Percentiles rank a stretch among this genome's conserved stretches.
phyloP scores from a whole-genome alignment of 1,140 invertebrate species.

The Radopholus similis region DNA sequence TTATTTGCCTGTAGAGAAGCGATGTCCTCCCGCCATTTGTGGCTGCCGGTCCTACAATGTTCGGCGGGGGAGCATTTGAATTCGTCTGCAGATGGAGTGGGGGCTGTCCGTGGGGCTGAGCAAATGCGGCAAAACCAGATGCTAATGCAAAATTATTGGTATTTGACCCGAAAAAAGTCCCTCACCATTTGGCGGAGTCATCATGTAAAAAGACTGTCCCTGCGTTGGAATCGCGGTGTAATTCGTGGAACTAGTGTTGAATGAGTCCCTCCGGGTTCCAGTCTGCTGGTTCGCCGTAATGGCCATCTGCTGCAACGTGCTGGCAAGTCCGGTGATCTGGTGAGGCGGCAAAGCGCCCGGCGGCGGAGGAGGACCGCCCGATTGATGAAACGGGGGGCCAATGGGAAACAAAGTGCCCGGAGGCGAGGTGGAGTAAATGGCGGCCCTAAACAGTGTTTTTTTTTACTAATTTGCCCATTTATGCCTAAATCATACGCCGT shows the following conservation, averaged over 20 bases:
- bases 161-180: neutral
- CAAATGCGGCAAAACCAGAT: neutral
- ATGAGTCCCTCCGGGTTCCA: neutral
- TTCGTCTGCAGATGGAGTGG: neutral
- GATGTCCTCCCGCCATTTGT: neutral
- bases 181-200: slow-evolving; percentile 3
- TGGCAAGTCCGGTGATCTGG: slow-evolving; percentile 1
- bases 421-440: slow-evolving; percentile 6
- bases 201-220: slow-evolving; percentile 4
- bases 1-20: too few species aligned
- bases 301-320: neutral
- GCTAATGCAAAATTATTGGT: neutral
- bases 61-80: neutral
- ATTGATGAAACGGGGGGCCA: neutral
- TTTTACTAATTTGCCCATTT: neutral
- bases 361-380: neutral
- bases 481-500: neutral
- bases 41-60: neutral
- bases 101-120: slow-evolving; percentile 9
- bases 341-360: neutral
- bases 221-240: neutral
- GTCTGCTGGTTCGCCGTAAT: neutral
- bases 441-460: neutral
- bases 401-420: neutral
- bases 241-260: neutral